Base-by-base conservation (phyloP, 2,797 vertebrate genomes). In the Tiaroga cobitis region DNA sequence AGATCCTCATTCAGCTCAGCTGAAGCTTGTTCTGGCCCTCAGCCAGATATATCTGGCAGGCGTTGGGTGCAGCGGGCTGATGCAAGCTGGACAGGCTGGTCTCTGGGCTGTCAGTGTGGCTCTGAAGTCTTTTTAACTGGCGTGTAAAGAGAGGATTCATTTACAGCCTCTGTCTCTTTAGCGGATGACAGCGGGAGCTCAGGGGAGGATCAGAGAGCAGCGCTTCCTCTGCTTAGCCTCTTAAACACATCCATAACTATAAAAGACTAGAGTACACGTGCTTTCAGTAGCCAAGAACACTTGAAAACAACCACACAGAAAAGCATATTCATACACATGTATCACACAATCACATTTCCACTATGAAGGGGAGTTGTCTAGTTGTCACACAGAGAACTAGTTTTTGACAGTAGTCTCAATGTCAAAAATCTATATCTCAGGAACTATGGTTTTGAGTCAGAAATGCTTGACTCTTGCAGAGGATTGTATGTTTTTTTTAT, bases 161-260 rank as follows among this genome's bases (percentile, higher is more conserved):
- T 84, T 80, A 68, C 69, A 74, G 69, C 46, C 70, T 46, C 34
- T 83, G 78, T 80, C 86, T 87, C n/a, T 85, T 85, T 72, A 85
- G 34, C 79, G 13, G 79, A 43, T 85, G 83, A 87, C 79, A 87
- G 86, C 73, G 9, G 26, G 79, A 69, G 73, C 83, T 72, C 67
- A 82, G 79, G 72, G 83, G 83, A 82, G 54, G 63, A 87, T 54
- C 86, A 84, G 79, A 81, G 65, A 41, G 24, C 61, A 68, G 26
- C 1, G 32, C 61, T 70, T 49, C 16, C 59, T 79, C 46, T 69
- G 70, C 76, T 65, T 56, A 82, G 32, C 37, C 67, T 82, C 56
- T 76, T 81, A 76, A 83, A 79, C 80, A 81, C 70, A 81, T 43
- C 51, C 63, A 26, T 41, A 81, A 75, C 59, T 59, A 46, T 46